Percentiles rank a stretch among this genome's conserved stretches.
Conservation (phyloP, 2,797 vertebrate species). For the Rhynchotus rufescens region DNA sequence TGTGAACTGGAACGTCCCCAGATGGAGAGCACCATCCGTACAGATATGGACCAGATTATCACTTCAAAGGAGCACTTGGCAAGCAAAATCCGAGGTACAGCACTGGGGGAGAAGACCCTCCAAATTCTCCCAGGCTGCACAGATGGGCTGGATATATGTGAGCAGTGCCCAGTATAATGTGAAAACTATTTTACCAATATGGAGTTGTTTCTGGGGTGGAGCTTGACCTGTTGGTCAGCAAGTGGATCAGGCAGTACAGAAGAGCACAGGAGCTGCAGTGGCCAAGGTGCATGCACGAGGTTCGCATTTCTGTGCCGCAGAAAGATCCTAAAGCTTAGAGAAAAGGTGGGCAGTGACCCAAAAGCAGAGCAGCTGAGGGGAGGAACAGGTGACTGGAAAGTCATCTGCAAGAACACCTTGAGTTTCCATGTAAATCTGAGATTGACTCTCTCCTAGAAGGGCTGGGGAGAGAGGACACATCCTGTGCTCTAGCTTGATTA, state of each 20-base stretch:
- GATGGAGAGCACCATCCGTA: constrained; percentile 89
- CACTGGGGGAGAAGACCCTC: neutral
- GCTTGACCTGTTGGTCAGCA: neutral
- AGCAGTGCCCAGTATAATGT: rapidly evolving
- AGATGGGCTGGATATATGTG: neutral
- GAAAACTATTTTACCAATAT: neutral
- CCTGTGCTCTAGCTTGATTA: neutral
- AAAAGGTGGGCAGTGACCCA: neutral
- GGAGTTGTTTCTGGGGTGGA: neutral
- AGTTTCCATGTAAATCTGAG: rapidly evolving
- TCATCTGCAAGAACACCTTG: neutral
- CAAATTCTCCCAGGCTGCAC: neutral
- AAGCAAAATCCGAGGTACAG: constrained; percentile 90
- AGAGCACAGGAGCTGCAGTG: neutral
- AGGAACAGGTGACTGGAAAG: rapidly evolving
- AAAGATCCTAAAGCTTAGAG: neutral
- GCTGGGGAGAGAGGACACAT: neutral
- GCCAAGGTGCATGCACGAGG: rapidly evolving
- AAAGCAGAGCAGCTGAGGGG: neutral
- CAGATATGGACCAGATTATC: constrained; percentile 97
- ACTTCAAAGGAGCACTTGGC: constrained; percentile 93
- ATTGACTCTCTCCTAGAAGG: neutral
- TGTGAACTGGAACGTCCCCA: constrained; percentile 81
- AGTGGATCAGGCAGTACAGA: neutral
- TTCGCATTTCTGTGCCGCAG: neutral